Percentiles rank a stretch among this genome's conserved stretches.
Evolutionary conservation across 2,113 vertebrate species (phyloP).

Genomic region (Carassius gibelio): DNA sequence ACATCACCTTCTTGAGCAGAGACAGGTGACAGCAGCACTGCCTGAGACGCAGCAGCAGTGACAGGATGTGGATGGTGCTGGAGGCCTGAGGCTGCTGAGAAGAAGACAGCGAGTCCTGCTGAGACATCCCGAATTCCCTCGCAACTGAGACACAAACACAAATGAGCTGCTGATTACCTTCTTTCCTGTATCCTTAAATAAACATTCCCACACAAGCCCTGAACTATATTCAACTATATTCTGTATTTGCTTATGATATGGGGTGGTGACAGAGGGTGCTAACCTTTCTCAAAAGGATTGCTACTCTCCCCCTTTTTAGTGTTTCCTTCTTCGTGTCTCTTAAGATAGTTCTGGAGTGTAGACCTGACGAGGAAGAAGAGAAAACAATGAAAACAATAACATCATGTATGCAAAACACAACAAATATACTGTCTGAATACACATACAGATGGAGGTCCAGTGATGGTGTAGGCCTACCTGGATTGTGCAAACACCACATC

Average conservation of each 20-base stretch:
- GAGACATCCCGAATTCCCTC: conserved; percentile 70
- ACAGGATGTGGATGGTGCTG: conserved; percentile 87
- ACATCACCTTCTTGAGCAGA: conserved; percentile 84
- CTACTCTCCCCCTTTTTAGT: conserved; percentile 49
- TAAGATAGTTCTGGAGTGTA: conserved; percentile 88
- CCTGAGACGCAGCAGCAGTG: conserved; percentile 88
- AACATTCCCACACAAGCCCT: neutral
- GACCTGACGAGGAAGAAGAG: conserved; percentile 73
- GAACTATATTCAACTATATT: neutral
- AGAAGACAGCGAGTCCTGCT: conserved; percentile 50
- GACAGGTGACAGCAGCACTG: conserved; percentile 96
- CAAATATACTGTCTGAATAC: neutral
- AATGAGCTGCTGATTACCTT: neutral
- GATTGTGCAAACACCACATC: conserved; percentile 87
- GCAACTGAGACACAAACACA: conserved; percentile 71
- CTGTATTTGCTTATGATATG: too few relatives aligned
- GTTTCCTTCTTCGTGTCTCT: conserved; percentile 79
- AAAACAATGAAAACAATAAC: too few relatives aligned
- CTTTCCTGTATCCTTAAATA: neutral
- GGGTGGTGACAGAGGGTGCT: conserved; percentile 20
- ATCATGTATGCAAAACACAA: neutral
- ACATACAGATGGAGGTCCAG: neutral
- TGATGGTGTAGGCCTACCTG: conserved; percentile 72
- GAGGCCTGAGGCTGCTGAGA: conserved; percentile 69
- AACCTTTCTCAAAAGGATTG: conserved; percentile 88